Conservation (phyloP, 2,888 invertebrate genomes). For the Pandemis heparana region DNA sequence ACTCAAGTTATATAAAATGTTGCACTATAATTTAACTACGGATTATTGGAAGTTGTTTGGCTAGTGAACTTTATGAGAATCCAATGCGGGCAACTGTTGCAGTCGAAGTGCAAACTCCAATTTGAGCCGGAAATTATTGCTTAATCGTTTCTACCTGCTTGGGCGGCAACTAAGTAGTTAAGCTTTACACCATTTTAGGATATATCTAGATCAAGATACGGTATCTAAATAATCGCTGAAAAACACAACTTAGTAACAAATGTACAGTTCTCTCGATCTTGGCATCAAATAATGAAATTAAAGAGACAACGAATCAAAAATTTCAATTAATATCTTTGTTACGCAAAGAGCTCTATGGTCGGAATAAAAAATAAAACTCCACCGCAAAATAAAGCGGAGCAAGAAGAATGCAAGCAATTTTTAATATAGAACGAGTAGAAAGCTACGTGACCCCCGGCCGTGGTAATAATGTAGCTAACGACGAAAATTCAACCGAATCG, state of each 20-base stretch:
- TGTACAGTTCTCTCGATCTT: not conserved
- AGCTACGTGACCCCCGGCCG: conserved; percentile 61
- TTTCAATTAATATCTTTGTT: conserved; percentile 67
- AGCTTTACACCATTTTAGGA: not conserved
- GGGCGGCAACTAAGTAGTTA: conserved; percentile 9
- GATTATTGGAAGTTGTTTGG: conserved; percentile 13
- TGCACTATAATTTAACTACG: not conserved
- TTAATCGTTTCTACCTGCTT: conserved; percentile 21
- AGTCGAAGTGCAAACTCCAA: conserved; percentile 31
- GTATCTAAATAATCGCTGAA: not conserved
- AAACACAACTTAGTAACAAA: not conserved
- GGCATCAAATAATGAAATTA: conserved; percentile 10
- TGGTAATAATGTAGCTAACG: conserved; percentile 70
- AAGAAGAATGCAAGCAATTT: conserved; percentile 83
- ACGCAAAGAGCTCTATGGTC: conserved; percentile 60
- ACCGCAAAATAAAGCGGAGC: conserved; percentile 72
- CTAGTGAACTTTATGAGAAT: conserved; percentile 32
- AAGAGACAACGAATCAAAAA: conserved; percentile 52
- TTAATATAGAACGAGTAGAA: conserved; percentile 76
- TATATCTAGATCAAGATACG: too few relatives aligned
- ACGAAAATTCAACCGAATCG: conserved; percentile 63
- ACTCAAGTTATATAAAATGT: not conserved
- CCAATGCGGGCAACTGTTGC: conserved; percentile 34
- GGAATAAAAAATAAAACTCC: conserved; percentile 71
- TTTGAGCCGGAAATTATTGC: conserved; percentile 34